Evolutionary conservation across 1,140 invertebrate genomes (phyloP).

Genomic region (Papilio glaucus): DNA sequence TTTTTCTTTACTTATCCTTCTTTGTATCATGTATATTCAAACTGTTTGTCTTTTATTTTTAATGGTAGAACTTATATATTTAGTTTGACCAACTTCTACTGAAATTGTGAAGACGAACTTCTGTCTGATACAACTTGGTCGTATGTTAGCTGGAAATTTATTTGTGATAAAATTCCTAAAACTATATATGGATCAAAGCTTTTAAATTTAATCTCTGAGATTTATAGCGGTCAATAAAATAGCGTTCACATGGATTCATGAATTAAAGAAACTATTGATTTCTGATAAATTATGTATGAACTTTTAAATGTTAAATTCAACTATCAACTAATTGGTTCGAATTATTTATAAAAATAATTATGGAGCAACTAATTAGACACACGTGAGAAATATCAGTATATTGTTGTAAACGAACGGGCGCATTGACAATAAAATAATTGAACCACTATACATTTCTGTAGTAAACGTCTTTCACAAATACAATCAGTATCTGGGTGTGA

Average conservation of each 20-base stretch:
- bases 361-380: neutral
- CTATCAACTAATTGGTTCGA: neutral
- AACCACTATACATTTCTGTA: neutral
- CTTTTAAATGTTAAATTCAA: neutral
- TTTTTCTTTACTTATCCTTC: too few relatives aligned
- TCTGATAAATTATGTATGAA: slow-evolving; percentile 13
- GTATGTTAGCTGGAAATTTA: neutral
- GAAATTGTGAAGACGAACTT: too few relatives aligned
- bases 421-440: neutral
- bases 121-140: neutral
- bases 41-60: too few relatives aligned
- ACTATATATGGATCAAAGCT: slow-evolving; percentile 10
- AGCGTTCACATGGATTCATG: slow-evolving; percentile 11
- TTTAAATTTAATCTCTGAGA: slow-evolving; percentile 17
- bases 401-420: neutral
- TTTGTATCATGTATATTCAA: too few relatives aligned
- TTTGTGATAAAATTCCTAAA: neutral
- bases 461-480: neutral
- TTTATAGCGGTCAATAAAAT: slow-evolving; percentile 13
- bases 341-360: neutral
- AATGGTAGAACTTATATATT: too few relatives aligned
- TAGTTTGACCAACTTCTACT: too few relatives aligned
- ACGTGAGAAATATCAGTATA: neutral
- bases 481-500: too few relatives aligned
- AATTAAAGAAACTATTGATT: slow-evolving; percentile 17